A percentile compares a stretch with the other conserved stretches of the same genome.
phyloP scores from a whole-genome alignment of 2,888 invertebrate genomes.

The Sinotaia quadrata region DNA sequence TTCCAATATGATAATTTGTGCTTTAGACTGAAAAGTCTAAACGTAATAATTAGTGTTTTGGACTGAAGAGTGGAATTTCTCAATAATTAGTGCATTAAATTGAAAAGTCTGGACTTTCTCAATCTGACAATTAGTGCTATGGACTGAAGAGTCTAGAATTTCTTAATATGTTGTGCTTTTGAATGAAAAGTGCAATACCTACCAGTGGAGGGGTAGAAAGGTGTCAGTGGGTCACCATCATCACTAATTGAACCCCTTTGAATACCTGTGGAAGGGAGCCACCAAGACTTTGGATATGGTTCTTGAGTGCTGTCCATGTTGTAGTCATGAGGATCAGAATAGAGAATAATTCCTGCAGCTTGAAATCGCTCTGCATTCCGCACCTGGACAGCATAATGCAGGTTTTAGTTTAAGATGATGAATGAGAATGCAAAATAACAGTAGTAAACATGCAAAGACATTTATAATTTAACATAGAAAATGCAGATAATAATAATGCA shows the following conservation, averaged over 20 bases:
- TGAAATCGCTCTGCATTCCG: constrained; percentile 59
- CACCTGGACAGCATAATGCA: constrained; percentile 35
- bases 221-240: constrained; percentile 74
- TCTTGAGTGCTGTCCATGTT: constrained; percentile 47
- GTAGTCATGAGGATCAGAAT: constrained; percentile 67
- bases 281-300: constrained; percentile 71
- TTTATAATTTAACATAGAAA: background rate
- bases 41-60: too few species aligned
- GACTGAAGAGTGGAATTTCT: too few species aligned
- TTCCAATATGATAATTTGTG: too few species aligned
- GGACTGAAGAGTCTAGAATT: too few species aligned
- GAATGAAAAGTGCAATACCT: background rate
- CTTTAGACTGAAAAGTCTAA: too few species aligned
- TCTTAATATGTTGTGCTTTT: too few species aligned
- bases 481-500: background rate
- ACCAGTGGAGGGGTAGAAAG: constrained; percentile 70
- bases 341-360: constrained; percentile 71
- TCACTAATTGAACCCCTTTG: constrained; percentile 70
- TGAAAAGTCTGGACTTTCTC: too few species aligned
- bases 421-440: background rate
- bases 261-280: constrained; percentile 73
- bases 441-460: background rate
- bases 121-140: too few species aligned
- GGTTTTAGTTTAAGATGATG: background rate
- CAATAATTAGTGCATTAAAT: too few species aligned